These are phyloP conservation scores for Plagiodera versicolora DNA, from an alignment of 2,888 invertebrate genomes.

Conservation along the genomic window DNA sequence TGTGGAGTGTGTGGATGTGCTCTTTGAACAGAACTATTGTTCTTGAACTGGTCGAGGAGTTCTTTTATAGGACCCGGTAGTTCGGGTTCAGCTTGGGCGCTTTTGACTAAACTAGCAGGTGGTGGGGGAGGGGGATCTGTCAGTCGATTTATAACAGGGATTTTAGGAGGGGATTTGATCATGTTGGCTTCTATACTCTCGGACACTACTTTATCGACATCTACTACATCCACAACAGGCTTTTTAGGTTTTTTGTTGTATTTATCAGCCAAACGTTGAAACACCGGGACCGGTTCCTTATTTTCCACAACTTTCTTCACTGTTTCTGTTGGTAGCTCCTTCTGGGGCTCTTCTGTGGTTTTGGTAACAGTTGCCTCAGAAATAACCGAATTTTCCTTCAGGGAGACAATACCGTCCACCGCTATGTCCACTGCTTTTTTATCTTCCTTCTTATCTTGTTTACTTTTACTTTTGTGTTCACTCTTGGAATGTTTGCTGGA, in stretches of 20 bases:
- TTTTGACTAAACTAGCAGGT: conserved; percentile 24
- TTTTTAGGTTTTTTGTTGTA: conserved; percentile 55
- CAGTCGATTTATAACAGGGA: conserved; percentile 22
- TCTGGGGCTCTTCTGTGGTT: neutral
- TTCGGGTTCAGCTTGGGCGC: conserved; percentile 25
- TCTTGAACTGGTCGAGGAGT: conserved; percentile 25
- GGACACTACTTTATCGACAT: conserved; percentile 45
- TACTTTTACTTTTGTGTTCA: conserved; percentile 8
- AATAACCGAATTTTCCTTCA: neutral
- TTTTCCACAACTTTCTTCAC: conserved; percentile 5
- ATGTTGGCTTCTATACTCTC: conserved; percentile 40
- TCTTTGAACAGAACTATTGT: neutral
- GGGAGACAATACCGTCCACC: neutral
- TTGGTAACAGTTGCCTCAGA: neutral
- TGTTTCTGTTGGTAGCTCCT: neutral
- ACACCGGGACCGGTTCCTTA: conserved; percentile 17
- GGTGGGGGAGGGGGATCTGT: conserved; percentile 30
- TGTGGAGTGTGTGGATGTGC: neutral
- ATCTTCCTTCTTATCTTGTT: conserved; percentile 23
- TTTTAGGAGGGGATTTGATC: conserved; percentile 32
- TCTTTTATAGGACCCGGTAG: conserved; percentile 12
- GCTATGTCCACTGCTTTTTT: neutral
- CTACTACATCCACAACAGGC: conserved; percentile 36
- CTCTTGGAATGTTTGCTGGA: conserved; percentile 1
- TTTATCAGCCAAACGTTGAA: conserved; percentile 53